Evolutionary conservation across 1,140 invertebrate species (phyloP), one percentile per base, ranked within the genome.

Genomic region (Armadillidium nasatum): DNA sequence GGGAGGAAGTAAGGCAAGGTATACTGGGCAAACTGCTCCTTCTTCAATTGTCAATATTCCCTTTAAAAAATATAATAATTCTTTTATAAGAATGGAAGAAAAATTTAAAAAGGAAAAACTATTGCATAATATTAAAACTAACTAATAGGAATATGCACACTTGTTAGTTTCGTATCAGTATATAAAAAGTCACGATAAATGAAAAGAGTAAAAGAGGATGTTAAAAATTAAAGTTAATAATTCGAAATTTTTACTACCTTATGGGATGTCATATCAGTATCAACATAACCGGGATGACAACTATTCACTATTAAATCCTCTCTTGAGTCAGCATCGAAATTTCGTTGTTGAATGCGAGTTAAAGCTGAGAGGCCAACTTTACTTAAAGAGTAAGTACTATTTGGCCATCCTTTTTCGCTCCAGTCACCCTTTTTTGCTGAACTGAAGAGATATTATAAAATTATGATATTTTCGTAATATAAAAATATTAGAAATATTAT

Each of bases 181-280:
- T 33, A 33, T 6, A 33, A 33, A 33, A 33, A 6, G n/a, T 3
- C 33, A 33, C 33, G 33, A 6, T 33, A 33, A 33, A 19, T n/a
- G n/a, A 60, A 60, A 13, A 60, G 7, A 19, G 7, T 3, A 60
- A 19, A 60, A 7, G 19, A 4, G 7, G 11, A n/a, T 3, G 7
- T 4, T 60, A 60, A 60, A 15, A 60, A 60, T 15, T 60, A 60
- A 60, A 60, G n/a, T 19, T 2, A 60, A 60, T 60, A 7, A 60
- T 60, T 60, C 50, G 11, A 60, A 60, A 60, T 33, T 33, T 33
- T 33, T 33, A 33, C 83, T 10, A 91, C 91, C 82, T 88, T 89
- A 79, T 91, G 89, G 69, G 87, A 89, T 2, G 88, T 86, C 91
- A 93, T 90, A 81, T 92, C 90, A 4, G 91, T 93, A 81, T 88